These are phyloP conservation scores for Epinephelus coioides DNA, from an alignment of 2,797 vertebrate genomes.

Conservation along the genomic window DNA sequence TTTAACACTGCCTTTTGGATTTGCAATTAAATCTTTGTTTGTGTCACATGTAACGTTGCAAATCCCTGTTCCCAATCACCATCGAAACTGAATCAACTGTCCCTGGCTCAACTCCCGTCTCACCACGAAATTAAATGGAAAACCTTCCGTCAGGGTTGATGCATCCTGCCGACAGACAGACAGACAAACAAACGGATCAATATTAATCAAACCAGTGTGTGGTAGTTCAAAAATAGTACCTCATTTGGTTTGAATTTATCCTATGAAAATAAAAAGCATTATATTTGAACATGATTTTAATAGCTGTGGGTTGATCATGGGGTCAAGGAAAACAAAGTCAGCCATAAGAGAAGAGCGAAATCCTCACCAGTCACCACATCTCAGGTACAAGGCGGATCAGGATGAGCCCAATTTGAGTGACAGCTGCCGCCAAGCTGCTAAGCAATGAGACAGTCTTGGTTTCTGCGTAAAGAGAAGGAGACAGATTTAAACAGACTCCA, in stretches of 20 bases:
- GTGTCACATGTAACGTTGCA: constrained; percentile 23
- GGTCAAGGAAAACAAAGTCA: not conserved
- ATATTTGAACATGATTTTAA: not conserved
- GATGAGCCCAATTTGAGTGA: constrained; percentile 45
- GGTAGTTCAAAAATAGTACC: constrained; percentile 5
- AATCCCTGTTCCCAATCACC: constrained; percentile 40
- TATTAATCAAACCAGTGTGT: constrained; percentile 28
- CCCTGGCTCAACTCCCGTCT: constrained; percentile 36
- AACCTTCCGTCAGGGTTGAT: constrained; percentile 26
- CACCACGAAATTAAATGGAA: constrained; percentile 24
- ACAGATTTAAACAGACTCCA: constrained; percentile 61
- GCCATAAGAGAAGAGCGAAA: not conserved
- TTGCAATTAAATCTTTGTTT: constrained; percentile 30
- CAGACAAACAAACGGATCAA: constrained; percentile 20
- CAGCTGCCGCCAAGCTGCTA: constrained; percentile 61
- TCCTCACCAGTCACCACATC: constrained; percentile 40
- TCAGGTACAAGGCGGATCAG: not conserved
- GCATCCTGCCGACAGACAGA: constrained; percentile 20
- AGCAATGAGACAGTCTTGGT: constrained; percentile 46
- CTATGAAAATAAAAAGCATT: not conserved
- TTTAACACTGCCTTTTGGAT: constrained; percentile 6
- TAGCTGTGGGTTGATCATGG: not conserved
- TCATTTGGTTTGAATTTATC: constrained; percentile 15
- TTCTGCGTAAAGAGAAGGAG: constrained; percentile 50
- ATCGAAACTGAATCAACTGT: constrained; percentile 31